Evolutionary conservation across 2,113 vertebrate genomes (phyloP).

Genomic region (Tychaedon coryphoeus): DNA sequence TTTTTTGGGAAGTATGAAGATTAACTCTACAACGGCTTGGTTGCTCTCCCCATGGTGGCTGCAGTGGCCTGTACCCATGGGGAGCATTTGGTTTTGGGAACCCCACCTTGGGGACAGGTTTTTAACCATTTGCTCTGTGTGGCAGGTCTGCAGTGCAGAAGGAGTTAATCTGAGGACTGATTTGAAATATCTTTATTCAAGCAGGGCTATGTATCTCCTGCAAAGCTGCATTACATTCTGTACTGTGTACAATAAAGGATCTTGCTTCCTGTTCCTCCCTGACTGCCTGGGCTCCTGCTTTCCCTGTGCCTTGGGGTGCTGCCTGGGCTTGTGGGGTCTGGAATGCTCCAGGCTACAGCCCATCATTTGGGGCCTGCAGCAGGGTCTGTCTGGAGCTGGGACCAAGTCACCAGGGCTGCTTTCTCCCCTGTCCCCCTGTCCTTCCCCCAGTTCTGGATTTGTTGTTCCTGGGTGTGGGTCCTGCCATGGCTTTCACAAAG

Average conservation of each 20-base stretch:
- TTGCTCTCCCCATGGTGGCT: background rate
- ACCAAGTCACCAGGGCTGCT: background rate
- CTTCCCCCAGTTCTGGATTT: background rate
- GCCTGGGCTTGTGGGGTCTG: background rate
- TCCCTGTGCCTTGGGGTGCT: fast-evolving
- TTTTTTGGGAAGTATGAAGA: slow-evolving; percentile 54
- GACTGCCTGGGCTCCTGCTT: background rate
- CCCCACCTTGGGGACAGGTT: background rate
- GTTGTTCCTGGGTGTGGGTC: background rate
- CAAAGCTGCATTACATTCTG: slow-evolving; percentile 91
- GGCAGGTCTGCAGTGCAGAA: slow-evolving; percentile 69
- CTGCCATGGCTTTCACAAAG: background rate
- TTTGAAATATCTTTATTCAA: slow-evolving; percentile 64
- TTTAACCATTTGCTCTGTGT: slow-evolving; percentile 27
- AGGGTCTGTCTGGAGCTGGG: fast-evolving
- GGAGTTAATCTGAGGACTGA: slow-evolving; percentile 74
- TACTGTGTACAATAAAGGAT: slow-evolving; percentile 97
- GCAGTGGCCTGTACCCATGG: background rate
- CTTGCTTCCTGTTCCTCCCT: slow-evolving; percentile 74
- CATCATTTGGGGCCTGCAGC: background rate
- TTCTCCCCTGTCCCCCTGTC: too few relatives aligned
- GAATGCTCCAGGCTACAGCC: background rate
- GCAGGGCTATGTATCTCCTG: slow-evolving; percentile 84
- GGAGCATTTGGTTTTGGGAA: background rate
- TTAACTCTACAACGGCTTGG: slow-evolving; percentile 34